Evolutionary conservation across 2,113 vertebrate genomes (phyloP).

Genomic region (Forbesichthys agassizii): DNA sequence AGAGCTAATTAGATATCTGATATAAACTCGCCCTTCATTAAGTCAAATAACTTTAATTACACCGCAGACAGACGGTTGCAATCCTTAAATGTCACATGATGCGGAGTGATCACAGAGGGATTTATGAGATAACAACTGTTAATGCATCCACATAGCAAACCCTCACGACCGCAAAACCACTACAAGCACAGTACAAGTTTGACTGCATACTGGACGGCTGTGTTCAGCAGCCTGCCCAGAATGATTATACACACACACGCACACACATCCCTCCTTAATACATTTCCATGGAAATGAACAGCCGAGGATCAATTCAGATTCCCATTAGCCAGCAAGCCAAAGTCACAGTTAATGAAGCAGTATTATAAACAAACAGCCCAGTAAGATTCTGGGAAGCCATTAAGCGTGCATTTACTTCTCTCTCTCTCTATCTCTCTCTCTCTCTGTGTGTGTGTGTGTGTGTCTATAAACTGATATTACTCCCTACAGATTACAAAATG

Average conservation of each 20-base stretch:
- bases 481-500: constrained; percentile 20
- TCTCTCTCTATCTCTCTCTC: too few relatives aligned
- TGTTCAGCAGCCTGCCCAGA: constrained; percentile 41
- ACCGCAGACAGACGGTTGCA: constrained; percentile 35
- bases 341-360: constrained; percentile 54
- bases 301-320: constrained; percentile 55
- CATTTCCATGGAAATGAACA: constrained; percentile 57
- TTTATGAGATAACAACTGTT: constrained; percentile 37
- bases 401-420: constrained; percentile 2
- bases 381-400: constrained; percentile 28
- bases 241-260: constrained; percentile 22
- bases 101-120: constrained; percentile 26
- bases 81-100: constrained; percentile 17
- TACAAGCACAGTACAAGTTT: constrained; percentile 47
- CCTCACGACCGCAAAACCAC: constrained; percentile 43
- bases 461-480: background rate
- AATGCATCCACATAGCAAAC: constrained; percentile 51
- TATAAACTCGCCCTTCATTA: constrained; percentile 32
- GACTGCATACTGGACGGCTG: constrained; percentile 5
- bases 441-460: constrained; percentile 15
- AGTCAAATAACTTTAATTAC: constrained; percentile 51
- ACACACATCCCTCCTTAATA: constrained; percentile 41
- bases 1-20: constrained; percentile 32
- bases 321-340: constrained; percentile 45
- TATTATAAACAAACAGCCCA: constrained; percentile 27